phyloP scores from a whole-genome alignment of 2,113 vertebrate species.

The Paradoxurus hermaphroditus region DNA sequence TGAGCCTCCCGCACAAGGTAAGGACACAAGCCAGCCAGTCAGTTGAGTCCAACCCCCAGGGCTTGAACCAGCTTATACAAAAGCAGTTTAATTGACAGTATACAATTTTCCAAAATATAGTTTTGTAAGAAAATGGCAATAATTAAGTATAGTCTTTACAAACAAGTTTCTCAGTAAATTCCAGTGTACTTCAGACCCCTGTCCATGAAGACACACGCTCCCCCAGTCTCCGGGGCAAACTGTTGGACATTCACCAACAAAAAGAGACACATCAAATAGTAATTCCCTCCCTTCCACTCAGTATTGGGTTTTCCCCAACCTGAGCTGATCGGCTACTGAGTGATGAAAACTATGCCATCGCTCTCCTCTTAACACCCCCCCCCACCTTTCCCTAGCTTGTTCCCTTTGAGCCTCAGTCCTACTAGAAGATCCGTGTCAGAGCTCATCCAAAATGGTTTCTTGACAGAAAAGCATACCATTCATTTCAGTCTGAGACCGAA shows the following conservation, averaged over 20 bases:
- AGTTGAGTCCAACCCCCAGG: background rate
- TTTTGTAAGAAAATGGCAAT: constrained; percentile 86
- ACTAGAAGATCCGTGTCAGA: background rate
- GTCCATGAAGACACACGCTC: constrained; percentile 78
- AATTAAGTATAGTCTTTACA: constrained; percentile 83
- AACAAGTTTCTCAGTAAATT: constrained; percentile 84
- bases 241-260: background rate
- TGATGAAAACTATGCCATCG: background rate
- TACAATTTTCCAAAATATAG: constrained; percentile 87
- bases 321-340: background rate
- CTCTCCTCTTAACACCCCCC: background rate
- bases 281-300: background rate
- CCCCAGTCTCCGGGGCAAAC: constrained; percentile 60
- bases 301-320: background rate
- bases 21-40: background rate
- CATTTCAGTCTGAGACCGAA: background rate
- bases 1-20: too few relatives aligned
- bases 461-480: background rate
- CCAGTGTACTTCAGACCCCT: constrained; percentile 90
- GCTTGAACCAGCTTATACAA: constrained; percentile 54
- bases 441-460: background rate
- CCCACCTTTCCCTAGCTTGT: background rate
- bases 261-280: background rate
- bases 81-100: constrained; percentile 86
- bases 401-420: constrained; percentile 4